Evolutionary conservation across 1,140 invertebrate species (phyloP).

Genomic region (Leptinotarsa texana): DNA sequence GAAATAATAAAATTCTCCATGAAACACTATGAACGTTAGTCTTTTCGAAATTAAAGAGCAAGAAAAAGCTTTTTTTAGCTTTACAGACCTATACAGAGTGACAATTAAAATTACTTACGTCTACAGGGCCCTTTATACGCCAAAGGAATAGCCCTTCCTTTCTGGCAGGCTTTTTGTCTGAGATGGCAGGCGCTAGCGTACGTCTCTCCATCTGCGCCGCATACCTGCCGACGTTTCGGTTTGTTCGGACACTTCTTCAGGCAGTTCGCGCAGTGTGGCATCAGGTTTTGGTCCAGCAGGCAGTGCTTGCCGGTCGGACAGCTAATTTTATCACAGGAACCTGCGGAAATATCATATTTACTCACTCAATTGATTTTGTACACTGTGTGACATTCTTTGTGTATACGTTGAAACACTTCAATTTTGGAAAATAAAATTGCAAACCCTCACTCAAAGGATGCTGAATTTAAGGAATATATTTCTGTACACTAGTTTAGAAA

Average conservation of each 20-base stretch:
- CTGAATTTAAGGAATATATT: too few species aligned
- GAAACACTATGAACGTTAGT: too few species aligned
- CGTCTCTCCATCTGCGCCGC: conserved; percentile 84
- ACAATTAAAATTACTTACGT: conserved; percentile 29
- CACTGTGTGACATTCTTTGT: too few species aligned
- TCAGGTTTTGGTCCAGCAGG: conserved; percentile 82
- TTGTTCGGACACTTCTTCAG: conserved; percentile 66
- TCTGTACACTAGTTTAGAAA: too few species aligned
- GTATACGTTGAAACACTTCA: too few species aligned
- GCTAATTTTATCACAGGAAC: conserved; percentile 75
- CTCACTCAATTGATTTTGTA: too few species aligned
- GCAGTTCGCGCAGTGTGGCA: conserved; percentile 81
- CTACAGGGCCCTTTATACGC: conserved; percentile 83
- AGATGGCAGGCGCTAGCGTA: conserved; percentile 87
- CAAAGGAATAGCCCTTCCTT: conserved; percentile 79
- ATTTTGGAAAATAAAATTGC: too few species aligned
- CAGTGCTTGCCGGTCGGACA: conserved; percentile 83
- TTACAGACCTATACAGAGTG: too few species aligned
- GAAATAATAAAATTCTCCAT: too few species aligned
- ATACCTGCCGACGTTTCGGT: conserved; percentile 67
- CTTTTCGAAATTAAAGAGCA: too few species aligned
- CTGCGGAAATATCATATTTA: conserved; percentile 49
- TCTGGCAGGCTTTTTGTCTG: conserved; percentile 78
- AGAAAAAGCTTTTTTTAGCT: too few species aligned
- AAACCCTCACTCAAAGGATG: too few species aligned